Conservation (phyloP, 2,888 invertebrate genomes). For the Patella ulyssiponensis region DNA sequence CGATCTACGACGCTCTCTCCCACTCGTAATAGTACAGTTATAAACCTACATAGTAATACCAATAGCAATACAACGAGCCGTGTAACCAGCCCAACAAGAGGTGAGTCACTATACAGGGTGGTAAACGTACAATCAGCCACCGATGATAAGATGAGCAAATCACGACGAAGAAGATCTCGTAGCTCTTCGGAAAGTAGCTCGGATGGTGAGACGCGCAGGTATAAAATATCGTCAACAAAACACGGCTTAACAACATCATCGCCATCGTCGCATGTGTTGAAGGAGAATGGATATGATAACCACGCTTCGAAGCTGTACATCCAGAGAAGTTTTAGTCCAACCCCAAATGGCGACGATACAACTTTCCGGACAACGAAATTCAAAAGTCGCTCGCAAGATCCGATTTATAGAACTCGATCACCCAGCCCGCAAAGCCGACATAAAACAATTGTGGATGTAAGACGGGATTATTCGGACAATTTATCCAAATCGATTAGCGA, state of each 20-base stretch:
- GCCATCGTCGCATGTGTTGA: background rate
- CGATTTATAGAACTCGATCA: conserved; percentile 1
- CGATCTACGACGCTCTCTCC: background rate
- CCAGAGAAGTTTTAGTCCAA: conserved; percentile 14
- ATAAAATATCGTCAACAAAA: conserved; percentile 16
- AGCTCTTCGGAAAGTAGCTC: conserved; percentile 16
- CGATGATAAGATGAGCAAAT: conserved; percentile 14
- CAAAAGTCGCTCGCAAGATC: background rate
- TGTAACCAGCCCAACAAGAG: conserved; percentile 12
- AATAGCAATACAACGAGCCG: background rate
- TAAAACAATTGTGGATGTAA: conserved; percentile 15
- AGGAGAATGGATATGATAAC: background rate
- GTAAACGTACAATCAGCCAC: conserved; percentile 20
- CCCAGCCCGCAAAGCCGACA: background rate
- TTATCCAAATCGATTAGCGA: background rate
- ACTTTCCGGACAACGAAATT: background rate
- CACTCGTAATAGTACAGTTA: conserved; percentile 19
- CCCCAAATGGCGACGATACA: background rate
- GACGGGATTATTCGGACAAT: background rate
- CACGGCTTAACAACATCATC: background rate
- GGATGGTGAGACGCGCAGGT: conserved; percentile 16
- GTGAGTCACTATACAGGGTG: conserved; percentile 21
- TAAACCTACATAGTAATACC: conserved; percentile 15
- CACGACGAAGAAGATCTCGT: conserved; percentile 9
- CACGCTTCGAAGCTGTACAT: conserved; percentile 15